phyloP scores from a whole-genome alignment of 2,888 invertebrate genomes.

The Amaurobius ferox region DNA sequence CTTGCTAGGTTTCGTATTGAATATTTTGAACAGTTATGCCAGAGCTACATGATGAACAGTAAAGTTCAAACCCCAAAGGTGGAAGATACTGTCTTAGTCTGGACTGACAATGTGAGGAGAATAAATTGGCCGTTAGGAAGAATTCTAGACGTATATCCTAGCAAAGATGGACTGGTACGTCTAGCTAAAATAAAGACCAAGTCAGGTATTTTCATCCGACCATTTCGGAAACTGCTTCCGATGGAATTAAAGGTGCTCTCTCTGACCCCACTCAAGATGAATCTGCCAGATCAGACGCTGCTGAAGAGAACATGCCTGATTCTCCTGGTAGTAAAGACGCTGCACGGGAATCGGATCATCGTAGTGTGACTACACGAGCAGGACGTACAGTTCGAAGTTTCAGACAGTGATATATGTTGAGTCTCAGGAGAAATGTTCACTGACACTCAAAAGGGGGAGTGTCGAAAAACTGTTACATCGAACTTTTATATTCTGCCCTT shows the following conservation, averaged over 20 bases:
- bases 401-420: no score
- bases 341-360: no score
- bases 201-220: not conserved
- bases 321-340: no score
- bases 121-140: not conserved
- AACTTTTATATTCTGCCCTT: no score
- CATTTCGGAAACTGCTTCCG: not conserved
- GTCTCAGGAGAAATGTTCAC: no score
- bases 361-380: no score
- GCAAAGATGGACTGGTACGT: not conserved
- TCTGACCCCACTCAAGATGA: no score
- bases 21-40: not conserved
- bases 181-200: constrained; percentile 3
- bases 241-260: not conserved
- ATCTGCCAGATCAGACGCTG: not conserved
- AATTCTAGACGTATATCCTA: not conserved
- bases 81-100: not conserved
- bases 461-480: no score
- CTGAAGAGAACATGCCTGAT: no score
- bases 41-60: not conserved
- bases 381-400: no score
- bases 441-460: no score
- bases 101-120: not conserved
- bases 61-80: not conserved
- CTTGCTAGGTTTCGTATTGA: not conserved